Conservation (phyloP, 1,140 invertebrate species). For the Dinothrombium tinctorium region DNA sequence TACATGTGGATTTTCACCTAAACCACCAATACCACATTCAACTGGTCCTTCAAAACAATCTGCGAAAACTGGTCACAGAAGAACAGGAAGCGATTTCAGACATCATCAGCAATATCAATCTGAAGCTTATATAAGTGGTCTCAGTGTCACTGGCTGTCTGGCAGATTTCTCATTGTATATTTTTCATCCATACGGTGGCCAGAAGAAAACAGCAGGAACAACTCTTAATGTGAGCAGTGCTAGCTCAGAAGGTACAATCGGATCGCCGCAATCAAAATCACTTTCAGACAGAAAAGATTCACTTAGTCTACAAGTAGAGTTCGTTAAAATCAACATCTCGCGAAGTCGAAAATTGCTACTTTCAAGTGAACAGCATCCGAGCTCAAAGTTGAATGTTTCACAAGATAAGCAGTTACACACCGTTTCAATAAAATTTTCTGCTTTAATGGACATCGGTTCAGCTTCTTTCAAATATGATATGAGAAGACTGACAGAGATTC, state of each 20-base stretch:
- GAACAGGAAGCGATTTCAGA: not conserved
- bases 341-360: constrained; percentile 43
- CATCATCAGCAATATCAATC: constrained; percentile 1
- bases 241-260: not conserved
- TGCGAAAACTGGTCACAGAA: not conserved
- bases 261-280: constrained; percentile 32
- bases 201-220: constrained; percentile 40
- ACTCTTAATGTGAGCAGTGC: not conserved
- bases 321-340: constrained; percentile 83
- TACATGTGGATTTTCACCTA: not conserved
- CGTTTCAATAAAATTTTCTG: constrained; percentile 24
- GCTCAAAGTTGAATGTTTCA: not conserved
- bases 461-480: constrained; percentile 98
- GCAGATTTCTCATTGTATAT: constrained; percentile 92
- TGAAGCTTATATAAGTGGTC: constrained; percentile 40
- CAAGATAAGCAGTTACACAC: constrained; percentile 1
- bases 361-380: not conserved
- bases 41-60: not conserved
- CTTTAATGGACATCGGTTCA: constrained; percentile 84
- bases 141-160: constrained; percentile 77
- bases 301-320: constrained; percentile 82
- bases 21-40: not conserved
- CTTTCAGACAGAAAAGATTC: constrained; percentile 83
- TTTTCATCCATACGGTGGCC: constrained; percentile 85
- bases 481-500: constrained; percentile 82